Evolutionary conservation across 1,140 invertebrate genomes (phyloP).

Genomic region (Andricus grossulariae): DNA sequence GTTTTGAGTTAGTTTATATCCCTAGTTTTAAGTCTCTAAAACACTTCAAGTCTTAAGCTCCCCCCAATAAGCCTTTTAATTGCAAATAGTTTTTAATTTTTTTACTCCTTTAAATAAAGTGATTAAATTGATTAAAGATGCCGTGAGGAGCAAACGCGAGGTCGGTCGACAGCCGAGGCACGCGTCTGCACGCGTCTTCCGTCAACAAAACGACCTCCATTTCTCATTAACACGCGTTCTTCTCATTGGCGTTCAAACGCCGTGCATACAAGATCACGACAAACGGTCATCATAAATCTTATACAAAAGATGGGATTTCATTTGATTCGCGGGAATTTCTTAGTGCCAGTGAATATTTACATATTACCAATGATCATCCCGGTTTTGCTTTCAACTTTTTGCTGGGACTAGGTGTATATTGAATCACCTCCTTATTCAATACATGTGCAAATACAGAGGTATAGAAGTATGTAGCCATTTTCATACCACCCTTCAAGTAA

Average conservation of each 20-base stretch:
- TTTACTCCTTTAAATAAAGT: too few species aligned
- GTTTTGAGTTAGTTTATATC: too few species aligned
- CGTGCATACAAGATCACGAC: constrained; percentile 19
- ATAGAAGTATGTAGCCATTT: neutral
- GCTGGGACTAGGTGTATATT: neutral
- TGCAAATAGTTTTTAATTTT: too few species aligned
- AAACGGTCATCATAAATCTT: neutral
- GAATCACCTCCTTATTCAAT: constrained; percentile 11
- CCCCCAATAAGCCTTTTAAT: too few species aligned
- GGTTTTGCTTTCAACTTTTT: neutral
- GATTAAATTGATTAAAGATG: neutral
- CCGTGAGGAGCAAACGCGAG: neutral
- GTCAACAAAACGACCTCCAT: constrained; percentile 28
- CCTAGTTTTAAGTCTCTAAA: too few species aligned
- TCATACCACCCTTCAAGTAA: too few species aligned
- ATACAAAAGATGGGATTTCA: neutral
- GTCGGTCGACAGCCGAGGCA: constrained; percentile 23
- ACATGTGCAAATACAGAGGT: neutral
- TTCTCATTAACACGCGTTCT: constrained; percentile 16
- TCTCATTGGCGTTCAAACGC: constrained; percentile 12
- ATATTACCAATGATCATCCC: neutral
- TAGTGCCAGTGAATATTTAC: neutral
- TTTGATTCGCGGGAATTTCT: constrained; percentile 18
- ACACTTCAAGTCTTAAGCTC: too few species aligned
- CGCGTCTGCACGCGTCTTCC: constrained; percentile 28